Evolutionary conservation across 2,888 invertebrate genomes (phyloP).

Genomic region (Scrobipalpa costella): DNA sequence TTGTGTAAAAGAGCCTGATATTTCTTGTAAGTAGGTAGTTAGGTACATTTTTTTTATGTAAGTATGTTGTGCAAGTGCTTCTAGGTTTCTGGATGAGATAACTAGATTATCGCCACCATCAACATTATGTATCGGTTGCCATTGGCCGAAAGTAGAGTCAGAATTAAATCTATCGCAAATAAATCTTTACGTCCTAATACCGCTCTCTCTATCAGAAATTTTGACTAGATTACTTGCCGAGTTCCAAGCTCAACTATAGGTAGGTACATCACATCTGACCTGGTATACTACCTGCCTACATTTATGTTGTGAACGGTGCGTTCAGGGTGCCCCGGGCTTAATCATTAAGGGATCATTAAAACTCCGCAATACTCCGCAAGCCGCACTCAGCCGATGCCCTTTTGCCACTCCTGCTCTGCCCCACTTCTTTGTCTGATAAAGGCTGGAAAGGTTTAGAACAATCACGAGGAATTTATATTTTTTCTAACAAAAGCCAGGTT

Average conservation of each 20-base stretch:
- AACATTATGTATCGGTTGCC: no score
- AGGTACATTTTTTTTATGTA: no score
- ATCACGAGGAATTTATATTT: neutral
- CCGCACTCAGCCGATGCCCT: slow-evolving; percentile 47
- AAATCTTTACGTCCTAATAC: no score
- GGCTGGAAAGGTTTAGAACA: slow-evolving; percentile 15
- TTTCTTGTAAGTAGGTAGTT: no score
- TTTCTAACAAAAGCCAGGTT: neutral
- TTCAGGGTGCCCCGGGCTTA: slow-evolving; percentile 53
- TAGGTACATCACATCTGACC: slow-evolving; percentile 2
- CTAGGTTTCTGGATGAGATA: no score
- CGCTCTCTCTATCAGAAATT: no score
- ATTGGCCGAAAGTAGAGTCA: no score
- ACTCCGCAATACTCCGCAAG: slow-evolving; percentile 36
- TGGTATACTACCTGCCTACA: neutral
- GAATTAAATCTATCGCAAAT: no score
- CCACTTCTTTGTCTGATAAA: slow-evolving; percentile 31
- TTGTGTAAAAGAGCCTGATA: no score
- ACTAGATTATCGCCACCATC: no score
- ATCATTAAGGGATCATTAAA: slow-evolving; percentile 73
- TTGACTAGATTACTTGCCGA: neutral
- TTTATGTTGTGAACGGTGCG: slow-evolving; percentile 21
- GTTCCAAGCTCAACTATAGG: neutral
- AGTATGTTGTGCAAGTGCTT: no score
- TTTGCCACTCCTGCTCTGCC: slow-evolving; percentile 42